Conservation (phyloP, 2,113 vertebrate genomes). For the Coptodon bakossiorum region DNA sequence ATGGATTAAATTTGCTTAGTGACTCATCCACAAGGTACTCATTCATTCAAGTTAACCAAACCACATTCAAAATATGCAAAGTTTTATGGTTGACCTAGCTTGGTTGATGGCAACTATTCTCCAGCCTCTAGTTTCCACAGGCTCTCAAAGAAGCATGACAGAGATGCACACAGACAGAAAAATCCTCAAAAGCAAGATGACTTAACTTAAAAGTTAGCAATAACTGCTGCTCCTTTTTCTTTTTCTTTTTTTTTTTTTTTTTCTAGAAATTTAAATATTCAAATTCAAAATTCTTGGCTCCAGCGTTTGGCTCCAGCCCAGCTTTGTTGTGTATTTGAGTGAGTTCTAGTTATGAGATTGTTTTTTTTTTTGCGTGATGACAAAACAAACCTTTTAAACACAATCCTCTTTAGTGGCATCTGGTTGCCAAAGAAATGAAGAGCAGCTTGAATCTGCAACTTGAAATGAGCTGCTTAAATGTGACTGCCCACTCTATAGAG, state of each 20-base stretch:
- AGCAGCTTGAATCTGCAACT: background rate
- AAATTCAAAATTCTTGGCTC: background rate
- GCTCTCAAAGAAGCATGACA: background rate
- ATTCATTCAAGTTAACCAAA: background rate
- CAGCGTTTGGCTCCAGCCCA: fast-evolving
- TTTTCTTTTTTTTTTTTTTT: background rate
- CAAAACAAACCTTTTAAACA: background rate
- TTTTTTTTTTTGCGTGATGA: fast-evolving
- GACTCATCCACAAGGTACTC: background rate
- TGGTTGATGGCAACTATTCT: background rate
- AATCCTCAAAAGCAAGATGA: background rate
- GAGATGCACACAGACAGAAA: background rate
- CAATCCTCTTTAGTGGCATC: background rate
- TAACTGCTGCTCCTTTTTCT: background rate
- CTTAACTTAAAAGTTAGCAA: background rate
- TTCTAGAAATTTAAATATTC: background rate
- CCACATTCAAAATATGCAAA: fast-evolving
- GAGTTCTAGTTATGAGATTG: background rate
- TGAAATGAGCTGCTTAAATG: background rate
- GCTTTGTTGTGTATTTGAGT: fast-evolving
- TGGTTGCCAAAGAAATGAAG: background rate
- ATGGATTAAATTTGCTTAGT: background rate
- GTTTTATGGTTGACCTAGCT: fast-evolving
- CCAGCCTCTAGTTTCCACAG: background rate
- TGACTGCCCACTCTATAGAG: background rate